phyloP scores from a whole-genome alignment of 2,113 vertebrate species.

The Thermophis baileyi region DNA sequence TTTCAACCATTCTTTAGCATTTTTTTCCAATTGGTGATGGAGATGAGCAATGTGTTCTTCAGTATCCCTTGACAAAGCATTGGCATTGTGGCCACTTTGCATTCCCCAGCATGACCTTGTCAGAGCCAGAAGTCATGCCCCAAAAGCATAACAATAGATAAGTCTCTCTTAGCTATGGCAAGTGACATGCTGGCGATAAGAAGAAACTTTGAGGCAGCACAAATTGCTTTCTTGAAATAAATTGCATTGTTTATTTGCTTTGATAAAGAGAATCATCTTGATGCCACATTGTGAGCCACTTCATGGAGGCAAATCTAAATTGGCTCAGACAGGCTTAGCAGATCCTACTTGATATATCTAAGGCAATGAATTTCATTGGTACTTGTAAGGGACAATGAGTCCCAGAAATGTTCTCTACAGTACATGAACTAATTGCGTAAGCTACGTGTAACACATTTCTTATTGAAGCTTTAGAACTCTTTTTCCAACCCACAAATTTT shows the following conservation, averaged over 20 bases:
- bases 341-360: not conserved
- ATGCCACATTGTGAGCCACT: not conserved
- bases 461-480: not conserved
- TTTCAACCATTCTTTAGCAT: not conserved
- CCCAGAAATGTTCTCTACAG: not conserved
- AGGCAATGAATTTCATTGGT: not conserved
- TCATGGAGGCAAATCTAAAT: not conserved
- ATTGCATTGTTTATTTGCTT: not conserved
- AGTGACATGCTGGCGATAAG: not conserved
- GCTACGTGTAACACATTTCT: not conserved
- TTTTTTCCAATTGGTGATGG: not conserved
- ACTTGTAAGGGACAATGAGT: not conserved
- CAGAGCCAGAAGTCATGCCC: not conserved
- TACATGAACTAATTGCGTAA: not conserved
- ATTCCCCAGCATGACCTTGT: not conserved
- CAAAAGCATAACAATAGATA: not conserved
- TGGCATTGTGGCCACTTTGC: not conserved
- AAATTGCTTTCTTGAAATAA: not conserved
- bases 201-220: not conserved
- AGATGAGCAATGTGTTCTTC: not conserved
- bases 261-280: not conserved
- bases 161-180: not conserved
- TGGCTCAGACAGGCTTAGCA: not conserved
- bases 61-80: not conserved
- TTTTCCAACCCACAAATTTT: not conserved